A percentile compares a stretch with the other conserved stretches of the same genome.
These are phyloP conservation scores for Archips xylosteana DNA, from an alignment of 2,888 invertebrate genomes.

Conservation along the genomic window DNA sequence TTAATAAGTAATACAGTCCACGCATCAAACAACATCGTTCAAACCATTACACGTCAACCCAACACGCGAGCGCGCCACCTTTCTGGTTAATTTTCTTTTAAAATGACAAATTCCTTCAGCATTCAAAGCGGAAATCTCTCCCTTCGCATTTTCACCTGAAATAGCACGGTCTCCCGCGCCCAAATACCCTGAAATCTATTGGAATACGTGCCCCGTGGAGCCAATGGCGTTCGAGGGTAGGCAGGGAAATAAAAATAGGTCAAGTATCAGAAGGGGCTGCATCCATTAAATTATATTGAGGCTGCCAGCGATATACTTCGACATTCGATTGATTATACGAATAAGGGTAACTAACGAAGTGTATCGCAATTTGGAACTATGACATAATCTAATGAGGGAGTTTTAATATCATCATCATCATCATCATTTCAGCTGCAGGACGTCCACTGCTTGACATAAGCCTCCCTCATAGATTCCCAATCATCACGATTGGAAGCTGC, in stretches of 20 bases:
- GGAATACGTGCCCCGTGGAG: background rate
- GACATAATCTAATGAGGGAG: background rate
- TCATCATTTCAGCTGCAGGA: too few species aligned
- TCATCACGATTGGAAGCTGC: too few species aligned
- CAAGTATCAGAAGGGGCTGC: conserved; percentile 14
- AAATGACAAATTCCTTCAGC: conserved; percentile 15
- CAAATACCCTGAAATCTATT: background rate
- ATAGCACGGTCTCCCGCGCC: conserved; percentile 1
- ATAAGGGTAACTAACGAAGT: background rate
- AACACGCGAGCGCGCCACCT: background rate
- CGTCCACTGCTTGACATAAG: too few species aligned
- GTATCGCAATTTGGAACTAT: background rate
- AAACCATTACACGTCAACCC: background rate
- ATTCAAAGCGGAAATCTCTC: conserved; percentile 9
- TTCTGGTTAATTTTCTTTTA: conserved; percentile 12
- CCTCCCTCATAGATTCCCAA: too few species aligned
- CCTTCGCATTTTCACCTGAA: conserved; percentile 11
- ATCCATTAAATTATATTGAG: conserved; percentile 15
- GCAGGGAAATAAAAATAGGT: conserved; percentile 16
- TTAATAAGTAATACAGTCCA: too few species aligned
- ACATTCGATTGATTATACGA: conserved; percentile 7
- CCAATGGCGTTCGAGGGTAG: background rate
- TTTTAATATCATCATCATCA: too few species aligned
- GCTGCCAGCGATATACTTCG: conserved; percentile 1
- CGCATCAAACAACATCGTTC: too few species aligned